Conservation (phyloP, 2,797 vertebrate genomes). For the Pseudotriccus pelzelni region DNA sequence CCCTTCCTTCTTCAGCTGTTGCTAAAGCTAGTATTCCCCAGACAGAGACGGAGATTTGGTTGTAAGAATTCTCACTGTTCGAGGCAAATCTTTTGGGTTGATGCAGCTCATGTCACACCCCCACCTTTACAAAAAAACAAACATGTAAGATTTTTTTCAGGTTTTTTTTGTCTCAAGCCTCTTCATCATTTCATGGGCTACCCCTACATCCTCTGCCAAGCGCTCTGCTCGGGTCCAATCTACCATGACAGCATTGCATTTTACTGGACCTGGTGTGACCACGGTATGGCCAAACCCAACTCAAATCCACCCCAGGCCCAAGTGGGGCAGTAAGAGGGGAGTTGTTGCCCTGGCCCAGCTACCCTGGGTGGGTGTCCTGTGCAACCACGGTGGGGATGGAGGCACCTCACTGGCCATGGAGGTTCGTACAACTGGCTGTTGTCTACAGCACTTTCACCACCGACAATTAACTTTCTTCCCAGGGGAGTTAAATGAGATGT, state of each 20-base stretch:
- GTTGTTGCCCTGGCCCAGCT: background rate
- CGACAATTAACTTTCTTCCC: background rate
- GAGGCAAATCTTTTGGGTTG: background rate
- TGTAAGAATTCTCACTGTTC: background rate
- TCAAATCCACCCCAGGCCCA: background rate
- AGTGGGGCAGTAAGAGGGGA: background rate
- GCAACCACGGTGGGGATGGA: rapidly evolving
- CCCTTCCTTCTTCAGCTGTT: background rate
- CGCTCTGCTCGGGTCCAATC: background rate
- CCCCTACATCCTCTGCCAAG: background rate
- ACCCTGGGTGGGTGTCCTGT: background rate
- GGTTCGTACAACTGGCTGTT: background rate
- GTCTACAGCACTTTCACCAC: background rate
- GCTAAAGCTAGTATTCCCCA: background rate
- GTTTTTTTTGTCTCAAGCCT: background rate
- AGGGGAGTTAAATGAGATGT: background rate
- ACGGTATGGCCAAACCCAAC: background rate
- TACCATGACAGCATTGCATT: rapidly evolving
- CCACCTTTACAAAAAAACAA: background rate
- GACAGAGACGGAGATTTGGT: background rate
- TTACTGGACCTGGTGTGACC: background rate
- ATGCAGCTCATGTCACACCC: background rate
- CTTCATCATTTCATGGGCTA: background rate
- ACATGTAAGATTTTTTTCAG: background rate
- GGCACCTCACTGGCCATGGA: rapidly evolving